Conservation (phyloP, 2,888 invertebrate species). For the Pseudoips prasinana region DNA sequence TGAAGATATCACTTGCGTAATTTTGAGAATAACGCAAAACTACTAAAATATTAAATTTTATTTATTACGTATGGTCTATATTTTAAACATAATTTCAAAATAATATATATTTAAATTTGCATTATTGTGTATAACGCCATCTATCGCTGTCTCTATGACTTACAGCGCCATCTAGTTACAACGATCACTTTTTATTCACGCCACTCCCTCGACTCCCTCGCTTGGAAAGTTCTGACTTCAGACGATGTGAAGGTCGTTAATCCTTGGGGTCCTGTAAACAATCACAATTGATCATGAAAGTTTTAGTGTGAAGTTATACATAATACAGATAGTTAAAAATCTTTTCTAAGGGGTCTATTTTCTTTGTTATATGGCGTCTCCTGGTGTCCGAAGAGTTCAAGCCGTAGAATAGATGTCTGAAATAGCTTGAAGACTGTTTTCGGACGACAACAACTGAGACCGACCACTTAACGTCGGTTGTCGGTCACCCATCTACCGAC, state of each 20-base stretch:
- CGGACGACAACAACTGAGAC: too few species aligned
- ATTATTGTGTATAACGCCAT: constrained; percentile 21
- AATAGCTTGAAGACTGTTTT: too few species aligned
- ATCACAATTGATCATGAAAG: too few species aligned
- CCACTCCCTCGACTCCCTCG: constrained; percentile 72
- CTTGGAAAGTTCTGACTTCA: constrained; percentile 78
- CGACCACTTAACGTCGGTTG: too few species aligned
- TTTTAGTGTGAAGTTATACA: too few species aligned
- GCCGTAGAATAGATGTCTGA: too few species aligned
- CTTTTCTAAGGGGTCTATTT: too few species aligned
- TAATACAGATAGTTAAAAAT: too few species aligned
- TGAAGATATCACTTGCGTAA: constrained; percentile 46
- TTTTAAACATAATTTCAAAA: constrained; percentile 15
- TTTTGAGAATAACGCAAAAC: constrained; percentile 40
- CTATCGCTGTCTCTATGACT: constrained; percentile 12
- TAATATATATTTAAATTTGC: constrained; percentile 18
- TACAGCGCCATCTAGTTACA: constrained; percentile 6
- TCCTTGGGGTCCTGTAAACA: constrained; percentile 68
- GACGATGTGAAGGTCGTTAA: constrained; percentile 74
- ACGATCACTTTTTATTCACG: constrained; percentile 46
- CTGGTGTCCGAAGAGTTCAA: too few species aligned
- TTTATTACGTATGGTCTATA: constrained; percentile 11
- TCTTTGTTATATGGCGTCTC: too few species aligned
- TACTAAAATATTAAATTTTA: constrained; percentile 9
- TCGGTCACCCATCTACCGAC: too few species aligned